Conservation (phyloP, 2,888 invertebrate species). For the Isotomurus palustris region DNA sequence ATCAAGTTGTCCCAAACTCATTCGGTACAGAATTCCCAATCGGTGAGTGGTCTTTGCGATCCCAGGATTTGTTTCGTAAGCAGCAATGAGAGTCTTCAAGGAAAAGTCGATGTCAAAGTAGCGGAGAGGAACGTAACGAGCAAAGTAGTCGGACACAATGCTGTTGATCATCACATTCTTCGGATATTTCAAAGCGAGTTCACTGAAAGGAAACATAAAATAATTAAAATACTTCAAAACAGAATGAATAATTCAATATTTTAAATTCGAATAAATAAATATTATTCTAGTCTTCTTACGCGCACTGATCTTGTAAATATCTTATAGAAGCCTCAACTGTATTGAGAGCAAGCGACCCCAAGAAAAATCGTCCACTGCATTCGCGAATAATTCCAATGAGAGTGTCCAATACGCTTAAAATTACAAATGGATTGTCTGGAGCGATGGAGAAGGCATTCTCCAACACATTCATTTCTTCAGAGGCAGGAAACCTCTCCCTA, state of each 20-base stretch:
- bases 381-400: slow-evolving; percentile 34
- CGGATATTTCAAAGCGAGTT: slow-evolving; percentile 24
- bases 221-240: background rate
- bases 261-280: background rate
- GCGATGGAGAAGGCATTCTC: slow-evolving; percentile 14
- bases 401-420: slow-evolving; percentile 24
- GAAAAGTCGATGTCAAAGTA: slow-evolving; percentile 28
- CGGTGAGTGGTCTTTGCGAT: slow-evolving; percentile 34
- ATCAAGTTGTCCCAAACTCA: slow-evolving; percentile 22
- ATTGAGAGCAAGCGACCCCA: slow-evolving; percentile 14
- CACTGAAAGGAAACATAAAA: slow-evolving; percentile 16
- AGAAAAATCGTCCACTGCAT: slow-evolving; percentile 26
- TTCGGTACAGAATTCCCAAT: slow-evolving; percentile 31
- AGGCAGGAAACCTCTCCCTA: slow-evolving; percentile 8
- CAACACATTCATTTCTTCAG: slow-evolving; percentile 23
- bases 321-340: slow-evolving; percentile 20
- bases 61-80: slow-evolving; percentile 31
- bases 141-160: slow-evolving; percentile 34
- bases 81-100: slow-evolving; percentile 11
- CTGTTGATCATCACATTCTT: slow-evolving; percentile 23
- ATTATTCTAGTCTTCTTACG: slow-evolving; percentile 1
- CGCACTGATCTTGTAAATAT: slow-evolving; percentile 19
- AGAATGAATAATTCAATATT: background rate
- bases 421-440: slow-evolving; percentile 26
- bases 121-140: slow-evolving; percentile 23